Evolutionary conservation across 2,113 vertebrate genomes (phyloP).

Genomic region (Lasiurus borealis): DNA sequence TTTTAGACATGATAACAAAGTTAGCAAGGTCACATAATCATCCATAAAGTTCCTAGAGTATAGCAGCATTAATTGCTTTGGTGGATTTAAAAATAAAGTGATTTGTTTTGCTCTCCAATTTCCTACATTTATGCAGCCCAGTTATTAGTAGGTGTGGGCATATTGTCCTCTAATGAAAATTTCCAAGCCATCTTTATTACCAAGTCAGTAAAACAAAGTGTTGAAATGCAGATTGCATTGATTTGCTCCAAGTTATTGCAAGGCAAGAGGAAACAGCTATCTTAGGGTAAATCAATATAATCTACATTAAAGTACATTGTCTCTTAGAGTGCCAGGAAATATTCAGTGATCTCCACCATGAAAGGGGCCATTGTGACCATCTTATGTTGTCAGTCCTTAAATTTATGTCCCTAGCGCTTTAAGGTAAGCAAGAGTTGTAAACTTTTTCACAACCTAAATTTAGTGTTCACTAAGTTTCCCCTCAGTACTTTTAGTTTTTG

Average conservation of each 20-base stretch:
- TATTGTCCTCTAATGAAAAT: conserved; percentile 71
- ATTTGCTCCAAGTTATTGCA: conserved; percentile 77
- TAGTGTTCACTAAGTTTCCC: not conserved
- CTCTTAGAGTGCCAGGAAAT: conserved; percentile 68
- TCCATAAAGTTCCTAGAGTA: conserved; percentile 43
- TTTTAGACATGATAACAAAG: conserved; percentile 38
- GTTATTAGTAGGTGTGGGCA: conserved; percentile 74
- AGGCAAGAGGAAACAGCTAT: conserved; percentile 74
- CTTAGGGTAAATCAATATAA: conserved; percentile 73
- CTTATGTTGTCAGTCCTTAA: conserved; percentile 51
- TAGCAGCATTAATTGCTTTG: conserved; percentile 62
- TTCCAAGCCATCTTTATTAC: conserved; percentile 74
- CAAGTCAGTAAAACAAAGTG: conserved; percentile 75
- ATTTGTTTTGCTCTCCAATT: conserved; percentile 70
- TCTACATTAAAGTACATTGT: conserved; percentile 72
- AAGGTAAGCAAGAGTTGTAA: conserved; percentile 35
- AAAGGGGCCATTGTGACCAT: conserved; percentile 66
- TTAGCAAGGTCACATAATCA: conserved; percentile 66
- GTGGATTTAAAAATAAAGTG: conserved; percentile 79
- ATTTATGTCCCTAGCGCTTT: conserved; percentile 53
- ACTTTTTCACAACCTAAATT: conserved; percentile 66
- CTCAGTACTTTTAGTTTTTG: not conserved
- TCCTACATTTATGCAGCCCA: conserved; percentile 38
- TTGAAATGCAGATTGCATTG: conserved; percentile 72
- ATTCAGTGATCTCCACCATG: conserved; percentile 65